phyloP scores from a whole-genome alignment of 2,113 vertebrate genomes.

The Chascanopsetta lugubris region DNA sequence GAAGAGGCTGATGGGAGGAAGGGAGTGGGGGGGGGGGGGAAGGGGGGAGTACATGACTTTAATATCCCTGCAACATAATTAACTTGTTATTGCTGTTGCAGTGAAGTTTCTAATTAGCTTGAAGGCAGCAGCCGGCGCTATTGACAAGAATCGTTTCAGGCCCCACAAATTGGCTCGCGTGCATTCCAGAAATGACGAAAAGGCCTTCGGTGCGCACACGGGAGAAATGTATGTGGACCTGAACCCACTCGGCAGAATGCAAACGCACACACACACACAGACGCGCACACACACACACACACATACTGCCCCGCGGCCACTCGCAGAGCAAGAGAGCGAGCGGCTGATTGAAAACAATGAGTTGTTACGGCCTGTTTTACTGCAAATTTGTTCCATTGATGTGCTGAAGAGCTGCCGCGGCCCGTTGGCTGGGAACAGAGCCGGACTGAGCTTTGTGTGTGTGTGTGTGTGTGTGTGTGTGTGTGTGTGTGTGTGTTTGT shows the following conservation, averaged over 20 bases:
- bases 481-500: too few species aligned
- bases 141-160: conserved; percentile 65
- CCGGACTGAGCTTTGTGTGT: conserved; percentile 27
- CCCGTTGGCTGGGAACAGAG: conserved; percentile 53
- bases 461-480: conserved; percentile 2
- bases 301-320: neutral
- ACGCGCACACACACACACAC: too few species aligned
- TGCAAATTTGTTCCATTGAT: conserved; percentile 60
- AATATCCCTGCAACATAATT: conserved; percentile 76
- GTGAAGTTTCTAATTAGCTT: conserved; percentile 75
- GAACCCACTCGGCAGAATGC: conserved; percentile 5
- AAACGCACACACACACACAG: too few species aligned
- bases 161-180: conserved; percentile 67
- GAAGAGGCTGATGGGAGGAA: conserved; percentile 40
- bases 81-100: conserved; percentile 75
- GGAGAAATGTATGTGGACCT: conserved; percentile 37
- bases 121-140: conserved; percentile 57
- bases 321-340: conserved; percentile 11
- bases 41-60: conserved; percentile 57
- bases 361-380: conserved; percentile 42
- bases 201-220: conserved; percentile 23
- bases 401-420: conserved; percentile 49
- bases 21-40: conserved; percentile 48
- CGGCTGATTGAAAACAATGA: conserved; percentile 46
- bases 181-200: conserved; percentile 57